Evolutionary conservation across 1,140 invertebrate species (phyloP), one percentile per base, ranked within the genome.

Genomic region (Mesaphorura yosii): DNA sequence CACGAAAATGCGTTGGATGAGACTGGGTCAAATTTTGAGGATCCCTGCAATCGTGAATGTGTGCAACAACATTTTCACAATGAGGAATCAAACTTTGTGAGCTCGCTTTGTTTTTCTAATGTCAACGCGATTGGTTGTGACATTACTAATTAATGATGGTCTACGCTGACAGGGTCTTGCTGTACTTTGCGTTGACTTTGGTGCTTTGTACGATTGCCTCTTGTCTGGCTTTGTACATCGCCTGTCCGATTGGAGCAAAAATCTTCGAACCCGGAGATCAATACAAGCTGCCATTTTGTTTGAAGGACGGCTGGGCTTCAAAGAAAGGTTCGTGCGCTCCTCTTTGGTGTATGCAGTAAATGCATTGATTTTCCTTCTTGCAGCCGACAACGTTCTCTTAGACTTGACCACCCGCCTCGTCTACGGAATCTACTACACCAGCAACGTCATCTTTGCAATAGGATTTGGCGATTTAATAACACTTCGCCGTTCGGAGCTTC

Each of bases 401-500:
- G n/a, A 23, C 25, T 19, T 44, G 3, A 10, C 20, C 2, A 31
- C 31, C 25, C 31, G 59, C 6, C 55, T 51, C 55, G 48, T 62
- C 25, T 31, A 31, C 26, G 56, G 55, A 1, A 5, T 55, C 0
- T 62, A 62, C 31, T 62, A 62, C 44, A 53, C 58, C 3, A 45
- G 42, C 28, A 55, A 62, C 46, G 52, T 54, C 14, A 27, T 56
- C 20, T 38, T 62, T 4, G 55, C 54, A 3, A 61, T 61, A 44
- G 59, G 59, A 34, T 62, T 55, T 38, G 59, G 59, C 7, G 14
- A 28, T 19, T 28, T 40, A 26, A 27, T 37, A 27, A 38, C 38
- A 48, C 20, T 34, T 55, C n/a, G 40, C 17, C 4, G 25, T 17
- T 27, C 31, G 3, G 26, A 28, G 7, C 6, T 52, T 17, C 26